Percentiles rank a stretch among this genome's conserved stretches.
These are phyloP conservation scores for Corydoras maculifer DNA, from an alignment of 2,113 vertebrate genomes.

Conservation along the genomic window DNA sequence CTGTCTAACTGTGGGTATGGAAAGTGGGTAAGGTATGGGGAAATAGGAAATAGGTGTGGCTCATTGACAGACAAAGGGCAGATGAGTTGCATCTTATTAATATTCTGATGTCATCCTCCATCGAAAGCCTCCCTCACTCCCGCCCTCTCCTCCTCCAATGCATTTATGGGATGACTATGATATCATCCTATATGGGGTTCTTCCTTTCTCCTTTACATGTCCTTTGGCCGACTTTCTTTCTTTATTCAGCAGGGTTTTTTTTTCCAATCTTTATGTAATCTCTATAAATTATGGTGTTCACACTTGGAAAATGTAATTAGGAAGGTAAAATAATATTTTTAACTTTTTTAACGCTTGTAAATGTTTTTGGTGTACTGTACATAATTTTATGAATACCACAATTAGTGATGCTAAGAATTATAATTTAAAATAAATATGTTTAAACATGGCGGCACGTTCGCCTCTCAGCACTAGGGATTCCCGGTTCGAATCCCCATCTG, in stretches of 20 bases:
- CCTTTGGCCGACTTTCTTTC: slow-evolving; percentile 14
- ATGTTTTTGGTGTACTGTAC: too few species aligned
- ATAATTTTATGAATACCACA: too few species aligned
- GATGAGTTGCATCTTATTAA: slow-evolving; percentile 31
- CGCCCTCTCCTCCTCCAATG: slow-evolving; percentile 9
- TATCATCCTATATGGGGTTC: slow-evolving; percentile 38
- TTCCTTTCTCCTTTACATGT: background rate
- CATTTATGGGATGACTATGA: slow-evolving; percentile 40
- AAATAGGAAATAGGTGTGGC: slow-evolving; percentile 25
- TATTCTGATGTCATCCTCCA: slow-evolving; percentile 44
- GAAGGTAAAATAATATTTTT: background rate
- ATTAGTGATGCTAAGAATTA: too few species aligned
- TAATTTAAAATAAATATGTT: too few species aligned
- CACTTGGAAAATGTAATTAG: background rate
- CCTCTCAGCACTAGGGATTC: too few species aligned
- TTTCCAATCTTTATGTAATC: background rate
- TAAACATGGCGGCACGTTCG: too few species aligned
- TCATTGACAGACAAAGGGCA: slow-evolving; percentile 16
- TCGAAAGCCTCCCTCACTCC: background rate
- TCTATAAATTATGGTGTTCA: background rate
- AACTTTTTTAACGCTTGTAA: background rate
- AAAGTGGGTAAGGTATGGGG: slow-evolving; percentile 7
- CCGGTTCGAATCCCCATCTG: too few species aligned
- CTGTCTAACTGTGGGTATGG: background rate
- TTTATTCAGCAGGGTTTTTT: slow-evolving; percentile 1